These are phyloP conservation scores for Xanthia togata DNA, from an alignment of 2,888 invertebrate genomes.

Conservation along the genomic window DNA sequence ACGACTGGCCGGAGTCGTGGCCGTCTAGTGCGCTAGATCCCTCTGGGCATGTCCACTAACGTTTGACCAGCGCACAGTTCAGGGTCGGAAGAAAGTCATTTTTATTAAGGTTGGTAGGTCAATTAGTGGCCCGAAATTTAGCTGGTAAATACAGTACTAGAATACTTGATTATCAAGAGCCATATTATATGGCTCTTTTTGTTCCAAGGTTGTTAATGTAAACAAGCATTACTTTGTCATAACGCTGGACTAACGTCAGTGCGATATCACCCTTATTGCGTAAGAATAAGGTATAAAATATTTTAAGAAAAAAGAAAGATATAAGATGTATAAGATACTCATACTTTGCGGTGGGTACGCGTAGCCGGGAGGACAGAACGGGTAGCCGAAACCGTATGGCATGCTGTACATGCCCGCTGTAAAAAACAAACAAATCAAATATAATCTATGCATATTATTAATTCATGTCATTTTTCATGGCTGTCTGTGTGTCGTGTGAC, in stretches of 20 bases:
- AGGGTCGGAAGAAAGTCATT: background rate
- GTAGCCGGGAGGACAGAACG: slow-evolving; percentile 82
- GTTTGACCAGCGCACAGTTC: background rate
- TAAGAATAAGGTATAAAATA: background rate
- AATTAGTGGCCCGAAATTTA: background rate
- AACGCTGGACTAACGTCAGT: background rate
- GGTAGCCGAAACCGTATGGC: slow-evolving; percentile 82
- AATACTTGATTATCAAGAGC: no score
- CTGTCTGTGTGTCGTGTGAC: no score
- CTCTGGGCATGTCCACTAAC: background rate
- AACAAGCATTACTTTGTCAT: background rate
- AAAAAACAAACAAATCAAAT: slow-evolving; percentile 43
- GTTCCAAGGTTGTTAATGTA: background rate
- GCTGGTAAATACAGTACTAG: background rate
- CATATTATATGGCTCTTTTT: background rate
- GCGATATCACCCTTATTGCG: background rate
- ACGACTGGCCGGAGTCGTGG: no score
- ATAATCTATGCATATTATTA: background rate
- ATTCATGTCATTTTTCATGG: no score
- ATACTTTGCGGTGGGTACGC: slow-evolving; percentile 85
- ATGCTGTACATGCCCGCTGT: slow-evolving; percentile 80
- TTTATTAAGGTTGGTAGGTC: background rate
- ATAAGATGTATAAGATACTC: slow-evolving; percentile 71
- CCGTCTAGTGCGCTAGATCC: no score
- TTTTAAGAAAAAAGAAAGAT: background rate